Evolutionary conservation across 2,113 vertebrate species (phyloP).

Genomic region (Protobothrops flavoviridis): DNA sequence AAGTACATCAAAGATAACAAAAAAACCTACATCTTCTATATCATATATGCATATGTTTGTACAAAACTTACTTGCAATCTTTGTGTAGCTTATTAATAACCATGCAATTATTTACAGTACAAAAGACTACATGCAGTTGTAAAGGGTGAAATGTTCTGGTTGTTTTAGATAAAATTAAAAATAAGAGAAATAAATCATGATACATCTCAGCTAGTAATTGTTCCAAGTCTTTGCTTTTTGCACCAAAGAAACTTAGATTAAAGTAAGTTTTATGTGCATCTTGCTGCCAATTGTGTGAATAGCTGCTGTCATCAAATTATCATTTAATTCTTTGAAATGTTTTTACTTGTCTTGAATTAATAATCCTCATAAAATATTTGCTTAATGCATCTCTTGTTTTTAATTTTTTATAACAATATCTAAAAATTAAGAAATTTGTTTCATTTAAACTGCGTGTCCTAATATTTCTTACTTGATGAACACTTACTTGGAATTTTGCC

Average conservation of each 20-base stretch:
- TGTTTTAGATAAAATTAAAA: slow-evolving; percentile 13
- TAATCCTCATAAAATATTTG: slow-evolving; percentile 28
- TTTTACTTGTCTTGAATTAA: slow-evolving; percentile 37
- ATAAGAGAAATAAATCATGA: neutral
- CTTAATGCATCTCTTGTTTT: slow-evolving; percentile 48
- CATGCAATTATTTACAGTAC: neutral
- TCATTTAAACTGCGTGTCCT: slow-evolving; percentile 8
- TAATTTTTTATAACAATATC: slow-evolving; percentile 8
- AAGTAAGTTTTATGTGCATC: neutral
- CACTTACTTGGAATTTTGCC: neutral
- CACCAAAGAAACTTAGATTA: neutral
- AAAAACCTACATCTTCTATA: neutral
- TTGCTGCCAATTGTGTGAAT: slow-evolving; percentile 14
- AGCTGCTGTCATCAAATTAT: slow-evolving; percentile 1
- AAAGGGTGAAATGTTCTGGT: slow-evolving; percentile 5
- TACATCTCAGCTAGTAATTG: slow-evolving; percentile 1
- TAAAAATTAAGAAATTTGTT: slow-evolving; percentile 35
- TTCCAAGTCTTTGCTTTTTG: neutral
- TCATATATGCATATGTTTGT: neutral
- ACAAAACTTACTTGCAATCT: neutral
- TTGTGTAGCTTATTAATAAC: neutral
- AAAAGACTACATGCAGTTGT: neutral
- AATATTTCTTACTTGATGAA: neutral
- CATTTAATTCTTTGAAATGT: slow-evolving; percentile 32
- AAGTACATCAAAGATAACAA: slow-evolving; percentile 14